These are phyloP conservation scores for Coenobita brevimanus DNA, from an alignment of 1,140 invertebrate genomes.

Conservation along the genomic window DNA sequence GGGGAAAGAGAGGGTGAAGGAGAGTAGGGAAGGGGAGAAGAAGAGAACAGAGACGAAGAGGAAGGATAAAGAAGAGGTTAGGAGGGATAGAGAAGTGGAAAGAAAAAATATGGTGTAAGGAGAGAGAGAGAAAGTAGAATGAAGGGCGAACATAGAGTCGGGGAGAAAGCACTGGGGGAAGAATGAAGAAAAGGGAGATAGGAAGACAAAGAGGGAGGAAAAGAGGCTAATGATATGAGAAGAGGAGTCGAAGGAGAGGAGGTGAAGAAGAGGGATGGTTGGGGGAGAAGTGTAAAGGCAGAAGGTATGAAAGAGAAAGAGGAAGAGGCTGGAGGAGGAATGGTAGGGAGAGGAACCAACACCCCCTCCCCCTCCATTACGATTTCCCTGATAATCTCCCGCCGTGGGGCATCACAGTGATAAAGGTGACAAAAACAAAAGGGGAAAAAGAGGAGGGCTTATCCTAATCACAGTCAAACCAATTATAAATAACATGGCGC, in stretches of 20 bases:
- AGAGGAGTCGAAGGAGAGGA: background rate
- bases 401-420: too few relatives aligned
- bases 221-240: background rate
- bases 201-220: background rate
- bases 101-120: too few relatives aligned
- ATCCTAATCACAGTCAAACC: too few relatives aligned
- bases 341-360: too few relatives aligned
- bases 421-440: too few relatives aligned
- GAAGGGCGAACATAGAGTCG: background rate
- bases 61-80: background rate
- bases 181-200: background rate
- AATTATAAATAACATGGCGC: too few relatives aligned
- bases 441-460: too few relatives aligned
- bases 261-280: background rate
- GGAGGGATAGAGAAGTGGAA: too few relatives aligned
- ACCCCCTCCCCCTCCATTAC: too few relatives aligned
- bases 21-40: background rate
- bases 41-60: background rate
- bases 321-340: background rate
- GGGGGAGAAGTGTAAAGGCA: background rate
- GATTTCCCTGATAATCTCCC: too few relatives aligned
- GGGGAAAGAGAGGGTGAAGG: background rate
- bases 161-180: background rate
- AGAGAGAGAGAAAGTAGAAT: slow-evolving; percentile 10
- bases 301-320: background rate